phyloP scores from a whole-genome alignment of 92 coral and sea anemone species.

The Zoanthus gigantus region DNA sequence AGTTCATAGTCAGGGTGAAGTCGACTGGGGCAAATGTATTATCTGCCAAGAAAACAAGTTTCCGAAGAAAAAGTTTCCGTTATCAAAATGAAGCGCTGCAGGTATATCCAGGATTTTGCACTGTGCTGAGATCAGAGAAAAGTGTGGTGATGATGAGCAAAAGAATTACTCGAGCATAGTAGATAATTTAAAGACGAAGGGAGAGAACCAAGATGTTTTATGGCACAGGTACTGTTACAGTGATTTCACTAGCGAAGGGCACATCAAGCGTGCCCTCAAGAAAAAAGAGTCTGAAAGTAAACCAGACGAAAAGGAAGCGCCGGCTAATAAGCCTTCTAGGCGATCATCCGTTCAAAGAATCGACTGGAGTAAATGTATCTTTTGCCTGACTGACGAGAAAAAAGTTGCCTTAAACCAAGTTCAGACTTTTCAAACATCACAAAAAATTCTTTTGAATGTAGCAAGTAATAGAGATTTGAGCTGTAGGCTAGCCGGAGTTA shows the following conservation, averaged over 20 bases:
- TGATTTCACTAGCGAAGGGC: slow-evolving; percentile 61
- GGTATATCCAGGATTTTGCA: slow-evolving; percentile 57
- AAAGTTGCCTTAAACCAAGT: slow-evolving; percentile 59
- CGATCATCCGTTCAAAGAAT: slow-evolving; percentile 37
- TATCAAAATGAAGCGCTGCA: slow-evolving; percentile 59
- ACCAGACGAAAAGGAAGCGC: neutral
- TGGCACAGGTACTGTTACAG: slow-evolving; percentile 70
- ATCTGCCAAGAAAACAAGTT: slow-evolving; percentile 65
- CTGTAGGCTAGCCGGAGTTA: slow-evolving; percentile 62
- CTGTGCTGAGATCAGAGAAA: slow-evolving; percentile 70
- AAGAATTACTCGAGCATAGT: slow-evolving; percentile 27
- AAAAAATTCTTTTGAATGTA: slow-evolving; percentile 40
- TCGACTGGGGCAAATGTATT: slow-evolving; percentile 48
- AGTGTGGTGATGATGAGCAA: slow-evolving; percentile 43
- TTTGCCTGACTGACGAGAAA: slow-evolving; percentile 54
- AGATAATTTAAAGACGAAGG: slow-evolving; percentile 27
- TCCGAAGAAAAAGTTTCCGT: slow-evolving; percentile 68
- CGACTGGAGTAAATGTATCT: slow-evolving; percentile 65
- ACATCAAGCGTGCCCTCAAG: slow-evolving; percentile 53
- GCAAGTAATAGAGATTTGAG: slow-evolving; percentile 31
- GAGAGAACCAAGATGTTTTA: slow-evolving; percentile 45
- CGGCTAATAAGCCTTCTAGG: slow-evolving; percentile 23
- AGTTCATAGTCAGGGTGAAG: neutral
- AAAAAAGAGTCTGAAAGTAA: slow-evolving; percentile 17
- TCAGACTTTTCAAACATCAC: slow-evolving; percentile 61